Conservation (phyloP, 2,797 vertebrate genomes). For the Furcifer pardalis region DNA sequence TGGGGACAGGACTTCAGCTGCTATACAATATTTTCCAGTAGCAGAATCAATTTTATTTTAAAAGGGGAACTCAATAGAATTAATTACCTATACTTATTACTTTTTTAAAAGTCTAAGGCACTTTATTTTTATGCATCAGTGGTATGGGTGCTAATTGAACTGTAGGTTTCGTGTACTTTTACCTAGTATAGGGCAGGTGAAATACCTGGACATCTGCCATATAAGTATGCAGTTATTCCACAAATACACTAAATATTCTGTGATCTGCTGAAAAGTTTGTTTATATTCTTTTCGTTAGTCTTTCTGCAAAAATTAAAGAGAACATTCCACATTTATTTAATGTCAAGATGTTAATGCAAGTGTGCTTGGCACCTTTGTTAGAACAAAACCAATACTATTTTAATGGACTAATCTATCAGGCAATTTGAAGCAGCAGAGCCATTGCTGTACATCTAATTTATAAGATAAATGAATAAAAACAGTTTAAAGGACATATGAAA, state of each 20-base stretch:
- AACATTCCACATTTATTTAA: slow-evolving; percentile 45
- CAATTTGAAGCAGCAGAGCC: slow-evolving; percentile 25
- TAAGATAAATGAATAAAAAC: background rate
- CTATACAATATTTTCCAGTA: background rate
- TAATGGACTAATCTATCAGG: slow-evolving; percentile 48
- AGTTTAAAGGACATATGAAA: background rate
- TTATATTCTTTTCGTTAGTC: slow-evolving; percentile 36
- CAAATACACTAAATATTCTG: background rate
- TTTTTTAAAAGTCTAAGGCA: background rate
- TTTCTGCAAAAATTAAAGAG: slow-evolving; percentile 51
- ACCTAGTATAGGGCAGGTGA: background rate
- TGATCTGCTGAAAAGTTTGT: background rate
- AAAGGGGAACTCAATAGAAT: background rate
- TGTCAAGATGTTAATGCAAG: slow-evolving; percentile 50
- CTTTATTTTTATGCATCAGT: background rate
- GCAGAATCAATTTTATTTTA: background rate
- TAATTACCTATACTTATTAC: background rate
- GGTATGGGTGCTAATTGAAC: background rate
- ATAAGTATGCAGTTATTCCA: background rate
- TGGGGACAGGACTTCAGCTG: background rate
- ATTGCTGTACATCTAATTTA: slow-evolving; percentile 7
- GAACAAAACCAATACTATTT: slow-evolving; percentile 46
- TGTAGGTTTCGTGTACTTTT: background rate
- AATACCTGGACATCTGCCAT: background rate
- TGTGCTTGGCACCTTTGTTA: slow-evolving; percentile 27